Evolutionary conservation across 2,797 vertebrate genomes (phyloP).

Genomic region (Diplodus sargus): DNA sequence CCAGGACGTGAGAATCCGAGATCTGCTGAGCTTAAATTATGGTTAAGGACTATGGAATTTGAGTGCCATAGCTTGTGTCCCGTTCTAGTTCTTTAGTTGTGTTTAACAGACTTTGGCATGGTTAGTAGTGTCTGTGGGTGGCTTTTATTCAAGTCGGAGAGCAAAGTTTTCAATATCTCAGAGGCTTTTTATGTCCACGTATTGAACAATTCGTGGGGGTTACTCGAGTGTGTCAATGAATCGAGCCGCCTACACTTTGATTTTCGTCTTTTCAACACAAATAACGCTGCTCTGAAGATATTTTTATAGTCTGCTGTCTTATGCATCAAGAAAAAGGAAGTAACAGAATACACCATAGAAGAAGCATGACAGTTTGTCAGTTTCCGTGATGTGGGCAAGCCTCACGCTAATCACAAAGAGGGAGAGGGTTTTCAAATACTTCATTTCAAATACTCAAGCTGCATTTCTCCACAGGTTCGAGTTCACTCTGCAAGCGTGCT

Average conservation of each 20-base stretch:
- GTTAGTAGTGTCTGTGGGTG: neutral
- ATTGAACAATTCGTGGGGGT: too few relatives aligned
- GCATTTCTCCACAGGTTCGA: neutral
- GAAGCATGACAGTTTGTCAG: neutral
- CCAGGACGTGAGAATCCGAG: too few relatives aligned
- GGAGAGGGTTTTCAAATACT: neutral
- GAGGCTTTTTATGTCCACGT: neutral
- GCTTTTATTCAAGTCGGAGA: neutral
- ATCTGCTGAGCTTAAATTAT: too few relatives aligned
- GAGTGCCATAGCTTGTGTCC: too few relatives aligned
- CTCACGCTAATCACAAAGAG: neutral
- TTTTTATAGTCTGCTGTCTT: neutral
- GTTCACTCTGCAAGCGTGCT: neutral
- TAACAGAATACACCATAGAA: neutral
- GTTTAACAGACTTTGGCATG: too few relatives aligned
- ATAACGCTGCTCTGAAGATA: neutral
- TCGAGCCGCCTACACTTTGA: neutral
- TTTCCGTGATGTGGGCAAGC: constrained; percentile 3
- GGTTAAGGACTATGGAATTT: too few relatives aligned
- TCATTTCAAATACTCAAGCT: neutral
- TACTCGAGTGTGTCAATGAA: neutral
- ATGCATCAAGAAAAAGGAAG: neutral
- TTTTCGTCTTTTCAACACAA: neutral
- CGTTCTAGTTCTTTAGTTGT: too few relatives aligned
- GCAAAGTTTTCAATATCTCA: neutral